Conservation (phyloP, 2,113 vertebrate genomes). For the Xiphias gladius region DNA sequence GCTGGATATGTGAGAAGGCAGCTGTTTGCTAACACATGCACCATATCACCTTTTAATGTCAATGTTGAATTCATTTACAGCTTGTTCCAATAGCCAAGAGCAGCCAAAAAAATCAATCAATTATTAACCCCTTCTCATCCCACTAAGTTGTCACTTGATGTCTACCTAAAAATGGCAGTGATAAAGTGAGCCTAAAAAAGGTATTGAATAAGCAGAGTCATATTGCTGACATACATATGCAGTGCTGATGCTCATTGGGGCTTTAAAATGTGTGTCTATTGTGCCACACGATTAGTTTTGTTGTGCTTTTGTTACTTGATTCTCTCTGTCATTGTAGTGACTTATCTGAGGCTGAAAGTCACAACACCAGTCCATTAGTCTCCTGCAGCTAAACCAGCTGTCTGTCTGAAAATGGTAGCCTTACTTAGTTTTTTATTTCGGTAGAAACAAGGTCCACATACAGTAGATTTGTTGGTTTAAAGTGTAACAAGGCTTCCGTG, state of each 20-base stretch:
- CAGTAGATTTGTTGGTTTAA: background rate
- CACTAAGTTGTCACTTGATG: background rate
- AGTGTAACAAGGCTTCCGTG: background rate
- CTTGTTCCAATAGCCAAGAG: background rate
- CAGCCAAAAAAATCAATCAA: background rate
- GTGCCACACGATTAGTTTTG: constrained; percentile 14
- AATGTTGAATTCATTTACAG: constrained; percentile 14
- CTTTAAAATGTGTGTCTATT: constrained; percentile 6
- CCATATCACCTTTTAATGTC: constrained; percentile 7
- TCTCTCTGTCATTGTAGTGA: constrained; percentile 20
- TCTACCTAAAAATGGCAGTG: too few species aligned
- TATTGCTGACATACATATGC: too few species aligned
- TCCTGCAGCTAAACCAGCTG: constrained; percentile 20
- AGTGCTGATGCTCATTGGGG: background rate
- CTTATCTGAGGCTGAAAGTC: constrained; percentile 15
- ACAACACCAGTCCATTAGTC: constrained; percentile 53
- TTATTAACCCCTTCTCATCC: background rate
- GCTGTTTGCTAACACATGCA: background rate
- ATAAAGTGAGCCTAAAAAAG: too few species aligned
- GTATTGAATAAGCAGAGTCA: too few species aligned
- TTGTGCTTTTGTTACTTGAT: background rate
- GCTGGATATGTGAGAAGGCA: constrained; percentile 8
- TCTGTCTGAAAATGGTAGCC: background rate
- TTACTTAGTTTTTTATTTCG: constrained; percentile 3
- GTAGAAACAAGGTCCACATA: background rate